Evolutionary conservation across 2,797 vertebrate species (phyloP), one percentile per base, ranked within the genome.

Genomic region (Propithecus perrieri): DNA sequence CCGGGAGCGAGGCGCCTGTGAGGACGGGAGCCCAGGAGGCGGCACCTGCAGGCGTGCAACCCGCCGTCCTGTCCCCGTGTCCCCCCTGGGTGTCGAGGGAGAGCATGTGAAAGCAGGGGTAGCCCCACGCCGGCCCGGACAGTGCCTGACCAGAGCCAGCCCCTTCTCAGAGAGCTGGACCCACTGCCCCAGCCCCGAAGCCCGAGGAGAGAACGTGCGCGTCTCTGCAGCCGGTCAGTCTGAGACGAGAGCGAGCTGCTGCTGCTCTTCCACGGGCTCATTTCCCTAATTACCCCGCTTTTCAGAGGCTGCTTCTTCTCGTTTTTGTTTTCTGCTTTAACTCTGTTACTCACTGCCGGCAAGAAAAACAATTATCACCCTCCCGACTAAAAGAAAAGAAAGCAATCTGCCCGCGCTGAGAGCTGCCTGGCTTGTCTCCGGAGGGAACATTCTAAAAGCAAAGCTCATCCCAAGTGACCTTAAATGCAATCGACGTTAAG

Each of bases 301-400:
- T 96, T 15, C 93, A 72, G 90, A 97, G 6, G 63, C 46, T 67
- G 30, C 80, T 87, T 71, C 41, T 88, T 63, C 28, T 12, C 12
- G 26, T 8, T 15, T 26, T 26, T 69, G 65, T 26, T 38, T 55
- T 92, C 94, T 24, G 11, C n/a, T 35, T 67, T 24, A 61, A 87
- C 91, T 94, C 46, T 28, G 0, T 94, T 89, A 81, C 57, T 93
- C 92, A 55, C 24, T 91, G 14, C 78, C 93, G 86, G 86, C 79
- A 95, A 83, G 90, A 94, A 81, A 97, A 97, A 91, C 75, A 97
- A 61, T 67, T 35, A 48, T 50, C 63, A 71, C 46, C 78, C 96
- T 95, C 80, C 30, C 30, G 12, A 41, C n/a, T 38, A 65, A 61
- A 86, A 87, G 71, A 75, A 67, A 33, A n/a, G 1, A 69, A 30